Evolutionary conservation across 2,797 vertebrate genomes (phyloP).

Genomic region (Ambastaia sidthimunki): DNA sequence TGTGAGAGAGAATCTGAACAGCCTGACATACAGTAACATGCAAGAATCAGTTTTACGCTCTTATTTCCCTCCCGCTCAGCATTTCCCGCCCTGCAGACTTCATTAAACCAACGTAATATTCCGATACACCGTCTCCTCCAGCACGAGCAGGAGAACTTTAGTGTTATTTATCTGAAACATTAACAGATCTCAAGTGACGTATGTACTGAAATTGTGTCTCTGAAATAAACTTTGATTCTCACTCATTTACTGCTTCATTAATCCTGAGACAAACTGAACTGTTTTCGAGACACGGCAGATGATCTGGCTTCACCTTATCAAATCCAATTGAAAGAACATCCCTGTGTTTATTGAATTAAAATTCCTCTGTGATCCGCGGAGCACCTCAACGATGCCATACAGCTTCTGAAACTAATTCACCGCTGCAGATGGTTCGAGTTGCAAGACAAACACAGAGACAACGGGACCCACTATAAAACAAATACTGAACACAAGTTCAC

Average conservation of each 20-base stretch:
- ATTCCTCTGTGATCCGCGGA: neutral
- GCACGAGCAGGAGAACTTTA: constrained; percentile 35
- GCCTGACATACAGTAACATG: neutral
- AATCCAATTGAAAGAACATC: constrained; percentile 46
- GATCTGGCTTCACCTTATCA: constrained; percentile 23
- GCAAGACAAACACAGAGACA: constrained; percentile 71
- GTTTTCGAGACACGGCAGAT: neutral
- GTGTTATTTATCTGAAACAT: constrained; percentile 35
- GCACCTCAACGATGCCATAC: constrained; percentile 45
- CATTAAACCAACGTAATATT: too few relatives aligned
- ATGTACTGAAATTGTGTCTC: constrained; percentile 2
- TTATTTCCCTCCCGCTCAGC: constrained; percentile 61
- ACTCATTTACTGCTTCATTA: constrained; percentile 15
- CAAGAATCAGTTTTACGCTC: neutral
- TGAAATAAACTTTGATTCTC: constrained; percentile 25
- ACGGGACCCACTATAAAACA: constrained; percentile 61
- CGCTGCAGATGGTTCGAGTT: constrained; percentile 67
- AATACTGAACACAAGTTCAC: constrained; percentile 61
- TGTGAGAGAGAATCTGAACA: neutral
- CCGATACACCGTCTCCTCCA: constrained; percentile 24
- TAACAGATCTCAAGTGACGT: constrained; percentile 32
- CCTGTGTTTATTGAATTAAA: constrained; percentile 11
- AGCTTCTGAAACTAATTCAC: constrained; percentile 68
- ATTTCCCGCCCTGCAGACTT: constrained; percentile 49
- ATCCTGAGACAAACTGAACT: neutral